Evolutionary conservation across 2,888 invertebrate species (phyloP).

Genomic region (Catocala nupta): DNA sequence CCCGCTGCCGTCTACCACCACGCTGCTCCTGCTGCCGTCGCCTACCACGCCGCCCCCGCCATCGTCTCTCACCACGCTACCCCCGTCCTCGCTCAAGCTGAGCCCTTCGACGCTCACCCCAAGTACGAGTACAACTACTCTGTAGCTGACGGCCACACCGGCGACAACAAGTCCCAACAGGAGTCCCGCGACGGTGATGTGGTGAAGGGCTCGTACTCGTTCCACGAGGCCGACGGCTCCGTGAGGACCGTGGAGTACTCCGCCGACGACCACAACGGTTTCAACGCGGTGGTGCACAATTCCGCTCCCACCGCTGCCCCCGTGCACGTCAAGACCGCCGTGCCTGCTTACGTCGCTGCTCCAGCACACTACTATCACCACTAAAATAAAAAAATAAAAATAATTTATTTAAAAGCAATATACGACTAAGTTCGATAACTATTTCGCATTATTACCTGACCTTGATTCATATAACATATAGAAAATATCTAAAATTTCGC

Average conservation of each 20-base stretch:
- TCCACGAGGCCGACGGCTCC: conserved; percentile 83
- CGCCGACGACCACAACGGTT: conserved; percentile 81
- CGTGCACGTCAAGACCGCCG: conserved; percentile 55
- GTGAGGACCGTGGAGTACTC: conserved; percentile 81
- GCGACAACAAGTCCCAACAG: conserved; percentile 83
- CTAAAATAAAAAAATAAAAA: conserved; percentile 8
- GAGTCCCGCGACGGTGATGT: conserved; percentile 81
- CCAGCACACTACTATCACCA: conserved; percentile 45
- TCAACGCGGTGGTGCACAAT: conserved; percentile 73
- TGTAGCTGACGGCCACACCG: conserved; percentile 83
- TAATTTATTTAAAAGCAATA: conserved; percentile 32
- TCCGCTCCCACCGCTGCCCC: conserved; percentile 55
- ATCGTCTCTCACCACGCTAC: conserved; percentile 30
- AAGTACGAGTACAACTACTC: conserved; percentile 82
- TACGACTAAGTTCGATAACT: conserved; percentile 21
- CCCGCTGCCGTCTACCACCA: conserved; percentile 43
- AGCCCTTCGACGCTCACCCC: conserved; percentile 59
- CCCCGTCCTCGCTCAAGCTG: conserved; percentile 49
- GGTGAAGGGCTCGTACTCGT: conserved; percentile 81
- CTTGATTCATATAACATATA: too few relatives aligned
- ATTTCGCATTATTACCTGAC: not conserved
- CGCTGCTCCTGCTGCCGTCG: conserved; percentile 1
- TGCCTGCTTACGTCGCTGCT: conserved; percentile 40
- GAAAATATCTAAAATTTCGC: too few relatives aligned
- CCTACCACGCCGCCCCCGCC: conserved; percentile 39